Percentiles rank a stretch among this genome's conserved stretches.
phyloP scores from a whole-genome alignment of 2,113 vertebrate genomes.

The Thomomys bottae region DNA sequence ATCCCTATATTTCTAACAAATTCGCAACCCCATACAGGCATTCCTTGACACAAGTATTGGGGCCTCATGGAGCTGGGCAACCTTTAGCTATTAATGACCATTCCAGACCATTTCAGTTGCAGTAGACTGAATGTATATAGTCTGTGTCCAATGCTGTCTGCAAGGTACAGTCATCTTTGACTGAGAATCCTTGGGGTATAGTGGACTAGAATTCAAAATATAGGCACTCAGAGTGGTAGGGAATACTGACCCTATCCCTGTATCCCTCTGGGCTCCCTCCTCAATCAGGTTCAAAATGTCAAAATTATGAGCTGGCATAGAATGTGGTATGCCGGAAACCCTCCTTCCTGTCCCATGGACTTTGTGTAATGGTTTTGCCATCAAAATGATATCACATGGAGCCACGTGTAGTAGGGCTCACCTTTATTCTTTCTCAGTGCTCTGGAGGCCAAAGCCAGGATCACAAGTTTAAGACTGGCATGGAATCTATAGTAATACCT shows the following conservation, averaged over 20 bases:
- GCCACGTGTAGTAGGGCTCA: not conserved
- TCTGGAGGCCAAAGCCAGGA: not conserved
- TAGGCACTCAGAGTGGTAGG: too few relatives aligned
- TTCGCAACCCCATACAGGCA: accelerated
- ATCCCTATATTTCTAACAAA: not conserved
- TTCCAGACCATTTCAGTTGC: not conserved
- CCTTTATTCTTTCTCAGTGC: not conserved
- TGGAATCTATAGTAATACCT: not conserved
- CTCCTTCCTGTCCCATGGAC: not conserved
- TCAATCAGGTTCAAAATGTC: not conserved
- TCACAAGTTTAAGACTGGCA: not conserved
- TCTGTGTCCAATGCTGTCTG: too few relatives aligned
- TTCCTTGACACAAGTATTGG: not conserved
- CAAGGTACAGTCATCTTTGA: not conserved
- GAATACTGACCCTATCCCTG: accelerated
- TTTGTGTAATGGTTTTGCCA: not conserved
- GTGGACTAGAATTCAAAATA: not conserved
- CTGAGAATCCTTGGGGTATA: not conserved
- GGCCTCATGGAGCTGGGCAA: accelerated
- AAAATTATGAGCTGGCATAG: not conserved
- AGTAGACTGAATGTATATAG: not conserved
- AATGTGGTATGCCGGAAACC: not conserved
- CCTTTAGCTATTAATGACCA: not conserved
- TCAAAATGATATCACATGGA: not conserved
- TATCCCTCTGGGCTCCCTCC: not conserved